Percentiles rank a stretch among this genome's conserved stretches.
phyloP scores from a whole-genome alignment of 2,797 vertebrate genomes.

The Acropternis orthonyx region DNA sequence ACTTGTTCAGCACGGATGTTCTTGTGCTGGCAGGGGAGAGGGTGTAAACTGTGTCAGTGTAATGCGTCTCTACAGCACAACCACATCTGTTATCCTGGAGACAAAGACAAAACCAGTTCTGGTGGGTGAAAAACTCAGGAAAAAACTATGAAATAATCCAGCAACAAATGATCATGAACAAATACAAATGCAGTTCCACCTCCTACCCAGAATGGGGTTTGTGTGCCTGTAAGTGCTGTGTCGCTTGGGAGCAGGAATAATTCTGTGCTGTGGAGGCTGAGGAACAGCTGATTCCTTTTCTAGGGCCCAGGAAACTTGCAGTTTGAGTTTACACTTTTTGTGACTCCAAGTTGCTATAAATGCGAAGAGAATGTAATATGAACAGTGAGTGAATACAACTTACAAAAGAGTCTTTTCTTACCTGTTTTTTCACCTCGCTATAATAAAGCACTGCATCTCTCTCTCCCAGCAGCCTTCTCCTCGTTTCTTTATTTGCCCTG shows the following conservation, averaged over 20 bases:
- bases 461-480: neutral
- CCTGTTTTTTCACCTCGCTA: accelerated
- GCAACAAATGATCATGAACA: accelerated
- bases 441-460: neutral
- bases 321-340: neutral
- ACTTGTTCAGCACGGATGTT: neutral
- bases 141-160: neutral
- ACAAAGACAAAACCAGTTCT: neutral
- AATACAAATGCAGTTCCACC: neutral
- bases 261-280: neutral
- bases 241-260: neutral
- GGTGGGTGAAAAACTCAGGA: neutral
- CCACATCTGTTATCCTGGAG: neutral
- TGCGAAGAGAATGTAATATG: neutral
- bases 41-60: neutral
- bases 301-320: neutral
- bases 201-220: neutral
- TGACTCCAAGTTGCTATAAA: neutral
- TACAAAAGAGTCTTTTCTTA: neutral
- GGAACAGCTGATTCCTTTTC: neutral
- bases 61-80: neutral
- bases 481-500: neutral
- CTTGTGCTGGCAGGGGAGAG: neutral
- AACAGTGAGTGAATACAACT: neutral
- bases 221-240: neutral